Conservation (phyloP, 2,797 vertebrate species). For the Macrochelys suwanniensis region DNA sequence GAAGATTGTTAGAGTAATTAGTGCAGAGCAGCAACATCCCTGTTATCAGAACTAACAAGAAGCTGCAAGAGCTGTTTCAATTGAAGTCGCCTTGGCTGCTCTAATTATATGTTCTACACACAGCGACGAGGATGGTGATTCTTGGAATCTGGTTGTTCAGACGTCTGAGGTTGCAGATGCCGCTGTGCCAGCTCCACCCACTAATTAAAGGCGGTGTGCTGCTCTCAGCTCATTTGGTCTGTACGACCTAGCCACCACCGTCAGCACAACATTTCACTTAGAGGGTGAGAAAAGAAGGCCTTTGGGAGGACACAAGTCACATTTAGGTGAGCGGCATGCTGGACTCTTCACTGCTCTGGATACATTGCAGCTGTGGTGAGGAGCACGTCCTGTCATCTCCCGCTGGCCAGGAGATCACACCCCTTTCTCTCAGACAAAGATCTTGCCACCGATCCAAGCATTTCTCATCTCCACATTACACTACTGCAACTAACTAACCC, state of each 20-base stretch:
- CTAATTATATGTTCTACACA: slow-evolving; percentile 73
- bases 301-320: background rate
- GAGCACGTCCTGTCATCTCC: background rate
- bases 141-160: slow-evolving; percentile 76
- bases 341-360: background rate
- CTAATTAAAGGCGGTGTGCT: slow-evolving; percentile 59
- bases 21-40: slow-evolving; percentile 69
- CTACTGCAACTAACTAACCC: slow-evolving; percentile 44
- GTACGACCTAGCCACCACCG: background rate
- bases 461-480: slow-evolving; percentile 54
- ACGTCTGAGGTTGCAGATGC: slow-evolving; percentile 73
- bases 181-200: slow-evolving; percentile 75
- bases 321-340: background rate
- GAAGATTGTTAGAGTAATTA: slow-evolving; percentile 68
- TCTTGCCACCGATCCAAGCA: slow-evolving; percentile 63
- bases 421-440: background rate
- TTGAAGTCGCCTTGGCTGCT: slow-evolving; percentile 68
- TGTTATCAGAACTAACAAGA: slow-evolving; percentile 72
- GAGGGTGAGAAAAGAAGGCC: slow-evolving; percentile 1
- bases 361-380: background rate
- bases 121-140: slow-evolving; percentile 56
- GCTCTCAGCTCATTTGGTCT: background rate
- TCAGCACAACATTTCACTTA: background rate
- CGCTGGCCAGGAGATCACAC: background rate
- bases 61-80: slow-evolving; percentile 71